Base-by-base conservation (phyloP, 2,797 vertebrate genomes). In the Anabas testudineus region DNA sequence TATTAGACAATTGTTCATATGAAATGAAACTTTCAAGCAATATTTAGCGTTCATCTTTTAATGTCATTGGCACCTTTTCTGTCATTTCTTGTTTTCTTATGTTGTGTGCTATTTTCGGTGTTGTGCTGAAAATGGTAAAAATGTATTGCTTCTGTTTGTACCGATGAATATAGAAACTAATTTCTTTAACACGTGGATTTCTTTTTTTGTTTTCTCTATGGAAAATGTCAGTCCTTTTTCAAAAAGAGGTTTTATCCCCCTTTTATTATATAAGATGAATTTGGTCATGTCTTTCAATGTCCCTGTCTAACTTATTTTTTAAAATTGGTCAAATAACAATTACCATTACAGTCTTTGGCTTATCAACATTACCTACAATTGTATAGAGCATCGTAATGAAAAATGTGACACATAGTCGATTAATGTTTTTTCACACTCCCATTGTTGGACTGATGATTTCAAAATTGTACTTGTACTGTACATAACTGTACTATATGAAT, bases 401-500 rank as follows among this genome's bases (percentile, higher is more conserved):
- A 78, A 86, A 82, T 78, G 80, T 84, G 66, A 87, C 81, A 61
- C 74, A 54, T 74, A 58, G 67, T 83, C 59, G 86, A 82, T 89
- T 71, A 65, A 61, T 86, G 68, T 62, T 88, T 90, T 86, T 88
- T 92, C 87, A 89, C 93, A 93, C 92, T 94, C 92, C 93, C 83
- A 67, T 76, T 88, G 88, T 91, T 91, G 86, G 87, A 91, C 87
- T 91, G 89, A 87, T 91, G 39, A 84, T 89, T 90, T 91, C 72
- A 85, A 57, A 86, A 84, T 72, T 89, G 83, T 91, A 80, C 72
- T 89, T 90, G 76, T 93, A 87, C 71, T 95, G 94, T 95, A 95
- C 90, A 95, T 94, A 95, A 92, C 84, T 95, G 93, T 95, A 94
- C 88, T 87, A 94, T 94, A 94, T 92, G 92, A 93, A 93, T 94